Evolutionary conservation across 2,888 invertebrate species (phyloP).

Genomic region (Drosophila atroscutellata): DNA sequence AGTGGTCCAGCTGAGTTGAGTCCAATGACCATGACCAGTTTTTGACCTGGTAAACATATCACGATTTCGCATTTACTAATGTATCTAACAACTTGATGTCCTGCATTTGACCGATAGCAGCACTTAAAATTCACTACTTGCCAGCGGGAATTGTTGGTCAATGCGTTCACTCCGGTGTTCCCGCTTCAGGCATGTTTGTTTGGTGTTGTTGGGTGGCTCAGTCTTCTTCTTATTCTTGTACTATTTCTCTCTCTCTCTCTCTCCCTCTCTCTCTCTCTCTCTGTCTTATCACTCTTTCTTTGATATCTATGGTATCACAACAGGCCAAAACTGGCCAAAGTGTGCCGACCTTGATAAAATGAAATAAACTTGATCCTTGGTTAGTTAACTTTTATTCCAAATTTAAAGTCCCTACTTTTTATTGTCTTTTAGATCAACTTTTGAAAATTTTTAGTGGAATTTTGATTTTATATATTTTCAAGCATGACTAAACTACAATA

Average conservation of each 20-base stretch:
- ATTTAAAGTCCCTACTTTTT: neutral
- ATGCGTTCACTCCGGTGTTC: conserved; percentile 7
- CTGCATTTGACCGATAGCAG: conserved; percentile 38
- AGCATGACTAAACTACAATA: neutral
- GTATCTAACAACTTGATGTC: conserved; percentile 10
- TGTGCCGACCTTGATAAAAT: neutral
- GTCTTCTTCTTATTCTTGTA: no score
- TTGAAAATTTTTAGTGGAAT: neutral
- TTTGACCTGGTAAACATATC: neutral
- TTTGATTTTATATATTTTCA: neutral
- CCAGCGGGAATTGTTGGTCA: conserved; percentile 48
- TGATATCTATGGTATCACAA: no score
- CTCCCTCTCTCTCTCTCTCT: no score
- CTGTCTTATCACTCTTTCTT: no score
- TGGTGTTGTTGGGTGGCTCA: no score
- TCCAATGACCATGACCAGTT: neutral
- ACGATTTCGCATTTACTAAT: conserved; percentile 4
- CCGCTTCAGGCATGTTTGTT: no score
- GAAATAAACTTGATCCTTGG: neutral
- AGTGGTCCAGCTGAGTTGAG: conserved; percentile 26
- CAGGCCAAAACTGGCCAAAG: no score
- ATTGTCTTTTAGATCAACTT: neutral
- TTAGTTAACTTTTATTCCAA: neutral
- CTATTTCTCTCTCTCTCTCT: no score
- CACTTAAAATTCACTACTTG: conserved; percentile 62